phyloP scores from a whole-genome alignment of 2,888 invertebrate species.

The Scaptodrosophila latifasciaeformis region DNA sequence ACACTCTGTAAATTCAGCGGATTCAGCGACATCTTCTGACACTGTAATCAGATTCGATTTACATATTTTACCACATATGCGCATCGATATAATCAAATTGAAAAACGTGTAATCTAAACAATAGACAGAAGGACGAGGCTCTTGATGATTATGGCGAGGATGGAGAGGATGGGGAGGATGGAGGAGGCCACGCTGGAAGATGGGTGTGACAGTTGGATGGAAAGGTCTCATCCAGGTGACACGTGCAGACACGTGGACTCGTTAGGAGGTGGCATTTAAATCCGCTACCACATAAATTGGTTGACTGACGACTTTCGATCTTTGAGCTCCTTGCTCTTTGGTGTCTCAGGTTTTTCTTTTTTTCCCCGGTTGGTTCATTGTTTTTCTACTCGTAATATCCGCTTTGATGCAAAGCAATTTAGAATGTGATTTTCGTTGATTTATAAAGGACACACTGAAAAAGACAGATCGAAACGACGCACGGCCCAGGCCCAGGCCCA shows the following conservation, averaged over 20 bases:
- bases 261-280: slow-evolving; percentile 14
- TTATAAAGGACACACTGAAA: slow-evolving; percentile 54
- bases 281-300: slow-evolving; percentile 23
- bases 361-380: slow-evolving; percentile 15
- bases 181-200: not conserved
- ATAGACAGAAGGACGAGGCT: no score
- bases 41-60: slow-evolving; percentile 43
- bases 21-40: not conserved
- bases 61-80: slow-evolving; percentile 42
- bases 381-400: slow-evolving; percentile 45
- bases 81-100: slow-evolving; percentile 39
- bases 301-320: slow-evolving; percentile 38
- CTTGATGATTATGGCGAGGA: no score
- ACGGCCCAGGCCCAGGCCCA: not conserved
- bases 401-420: slow-evolving; percentile 53
- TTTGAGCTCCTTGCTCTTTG: slow-evolving; percentile 21
- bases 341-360: slow-evolving; percentile 3
- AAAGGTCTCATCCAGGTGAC: not conserved
- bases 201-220: not conserved
- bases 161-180: no score
- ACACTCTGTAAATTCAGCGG: not conserved
- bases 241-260: slow-evolving; percentile 1
- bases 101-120: slow-evolving; percentile 32
- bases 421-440: slow-evolving; percentile 58
- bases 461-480: not conserved